Percentiles rank a stretch among this genome's conserved stretches.
Conservation (phyloP, 1,140 invertebrate genomes). For the Polypedilum pembai region DNA sequence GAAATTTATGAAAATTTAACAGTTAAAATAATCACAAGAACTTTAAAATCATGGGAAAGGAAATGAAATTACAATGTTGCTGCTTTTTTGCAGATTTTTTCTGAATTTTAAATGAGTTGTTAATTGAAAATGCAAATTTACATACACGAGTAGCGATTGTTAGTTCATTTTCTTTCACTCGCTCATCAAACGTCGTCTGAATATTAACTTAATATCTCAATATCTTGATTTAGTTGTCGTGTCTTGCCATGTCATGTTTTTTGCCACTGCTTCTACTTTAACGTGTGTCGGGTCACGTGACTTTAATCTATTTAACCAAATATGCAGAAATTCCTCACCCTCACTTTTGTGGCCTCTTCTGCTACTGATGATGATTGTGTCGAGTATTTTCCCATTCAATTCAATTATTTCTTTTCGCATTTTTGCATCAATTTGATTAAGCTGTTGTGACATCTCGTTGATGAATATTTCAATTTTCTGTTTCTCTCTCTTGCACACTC, state of each 20-base stretch:
- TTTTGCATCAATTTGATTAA: constrained; percentile 25
- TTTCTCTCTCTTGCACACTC: not conserved
- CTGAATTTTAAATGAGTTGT: not conserved
- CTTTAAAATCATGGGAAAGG: not conserved
- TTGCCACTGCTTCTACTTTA: not conserved
- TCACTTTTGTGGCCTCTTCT: constrained; percentile 1
- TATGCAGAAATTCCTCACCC: not conserved
- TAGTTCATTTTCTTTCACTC: not conserved
- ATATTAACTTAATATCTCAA: constrained; percentile 14
- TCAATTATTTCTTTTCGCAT: constrained; percentile 22
- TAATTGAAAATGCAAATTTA: constrained; percentile 27
- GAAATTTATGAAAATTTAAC: no score
- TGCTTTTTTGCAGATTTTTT: not conserved
- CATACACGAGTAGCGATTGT: not conserved
- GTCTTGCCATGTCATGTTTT: constrained; percentile 26
- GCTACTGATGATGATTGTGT: not conserved
- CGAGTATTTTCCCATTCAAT: constrained; percentile 5
- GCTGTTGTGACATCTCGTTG: constrained; percentile 23
- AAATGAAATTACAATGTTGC: not conserved
- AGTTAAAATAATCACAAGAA: no score
- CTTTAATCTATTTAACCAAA: constrained; percentile 28
- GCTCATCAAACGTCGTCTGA: not conserved
- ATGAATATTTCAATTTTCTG: constrained; percentile 20
- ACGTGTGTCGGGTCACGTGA: constrained; percentile 22
- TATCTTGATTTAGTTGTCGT: constrained; percentile 15